Percentiles rank a stretch among this genome's conserved stretches.
phyloP scores from a whole-genome alignment of 2,888 invertebrate species.

The Odontothrips loti region DNA sequence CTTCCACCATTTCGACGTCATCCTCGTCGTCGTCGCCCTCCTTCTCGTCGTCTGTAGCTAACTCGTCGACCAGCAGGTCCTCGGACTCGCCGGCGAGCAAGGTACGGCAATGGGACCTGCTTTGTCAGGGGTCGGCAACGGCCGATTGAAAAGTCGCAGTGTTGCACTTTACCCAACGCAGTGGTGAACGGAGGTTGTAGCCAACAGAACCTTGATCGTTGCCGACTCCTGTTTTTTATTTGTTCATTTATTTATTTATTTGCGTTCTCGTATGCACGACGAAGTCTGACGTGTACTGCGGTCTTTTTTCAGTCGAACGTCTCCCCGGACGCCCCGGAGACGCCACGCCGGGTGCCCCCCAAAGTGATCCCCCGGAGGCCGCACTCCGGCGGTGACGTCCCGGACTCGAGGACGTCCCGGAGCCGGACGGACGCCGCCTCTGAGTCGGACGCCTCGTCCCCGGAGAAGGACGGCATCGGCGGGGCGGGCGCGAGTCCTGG shows the following conservation, averaged over 20 bases:
- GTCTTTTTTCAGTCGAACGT: background rate
- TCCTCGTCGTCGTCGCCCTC: constrained; percentile 36
- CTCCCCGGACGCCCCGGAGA: constrained; percentile 2
- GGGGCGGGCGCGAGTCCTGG: constrained; percentile 46
- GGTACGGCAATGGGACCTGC: background rate
- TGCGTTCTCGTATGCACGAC: too few species aligned
- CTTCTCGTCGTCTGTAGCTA: constrained; percentile 25
- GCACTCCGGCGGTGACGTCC: constrained; percentile 39
- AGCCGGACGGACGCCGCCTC: constrained; percentile 43
- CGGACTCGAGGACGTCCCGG: constrained; percentile 44
- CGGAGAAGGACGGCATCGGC: constrained; percentile 43
- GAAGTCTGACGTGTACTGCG: background rate
- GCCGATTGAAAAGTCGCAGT: too few species aligned
- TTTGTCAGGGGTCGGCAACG: too few species aligned
- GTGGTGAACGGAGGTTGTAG: too few species aligned
- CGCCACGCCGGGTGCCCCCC: background rate
- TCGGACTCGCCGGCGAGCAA: constrained; percentile 2
- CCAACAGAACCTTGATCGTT: too few species aligned
- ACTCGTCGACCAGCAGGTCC: constrained; percentile 22
- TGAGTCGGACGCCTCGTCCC: constrained; percentile 46
- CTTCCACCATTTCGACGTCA: constrained; percentile 40
- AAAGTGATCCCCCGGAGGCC: constrained; percentile 11
- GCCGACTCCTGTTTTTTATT: too few species aligned
- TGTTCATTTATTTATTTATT: too few species aligned
- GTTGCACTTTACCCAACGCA: too few species aligned